Base-by-base conservation (phyloP, 1,140 invertebrate species). In the Calosoma granatense region DNA sequence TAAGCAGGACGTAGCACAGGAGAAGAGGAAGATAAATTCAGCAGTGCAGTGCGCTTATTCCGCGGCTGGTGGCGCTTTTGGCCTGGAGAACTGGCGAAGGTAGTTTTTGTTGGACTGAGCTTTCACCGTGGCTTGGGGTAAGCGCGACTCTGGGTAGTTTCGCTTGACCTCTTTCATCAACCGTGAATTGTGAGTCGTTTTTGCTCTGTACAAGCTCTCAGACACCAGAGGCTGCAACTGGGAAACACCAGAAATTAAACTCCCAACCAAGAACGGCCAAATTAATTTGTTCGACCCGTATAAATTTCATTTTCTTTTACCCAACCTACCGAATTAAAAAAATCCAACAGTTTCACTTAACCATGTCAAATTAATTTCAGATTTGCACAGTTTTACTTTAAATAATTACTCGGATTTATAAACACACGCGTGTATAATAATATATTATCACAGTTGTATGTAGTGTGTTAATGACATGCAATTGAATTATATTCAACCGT, bases 91-190 rank as follows among this genome's bases (percentile, higher is more conserved):
- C 26, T n/a, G n/a, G 6, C 26, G 26, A 6, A 36, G 26, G 6
- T 9, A n/a, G 6, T 36, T 36, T 36, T 36, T 36, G 26, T n/a
- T 56, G 11, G 12, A 59, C 26, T n/a, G 39, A 62, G n/a, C 47
- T 52, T 2, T 55, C 47, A 51, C 63, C 58, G 9, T 59, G 60
- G 2, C 36, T 57, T 47, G 26, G 20, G 3, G 61, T 59, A 6
- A 61, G 63, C 2, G 54, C 20, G 12, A 36, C 15, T 51, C 61
- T 23, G 22, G 63, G 47, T 58, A 59, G 20, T 26, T 58, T 14
- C 57, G 51, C 3, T 61, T n/a, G 11, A 63, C 61, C 20, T 59
- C 60, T 59, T 66, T 63, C 57, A 61, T 66, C 30, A 66, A 26
- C 2, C 56, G 55, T 17, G 63, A 41, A 54, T 66, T 66, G 41